Conservation (phyloP, 1,140 invertebrate genomes). For the Hycleus cichorii region DNA sequence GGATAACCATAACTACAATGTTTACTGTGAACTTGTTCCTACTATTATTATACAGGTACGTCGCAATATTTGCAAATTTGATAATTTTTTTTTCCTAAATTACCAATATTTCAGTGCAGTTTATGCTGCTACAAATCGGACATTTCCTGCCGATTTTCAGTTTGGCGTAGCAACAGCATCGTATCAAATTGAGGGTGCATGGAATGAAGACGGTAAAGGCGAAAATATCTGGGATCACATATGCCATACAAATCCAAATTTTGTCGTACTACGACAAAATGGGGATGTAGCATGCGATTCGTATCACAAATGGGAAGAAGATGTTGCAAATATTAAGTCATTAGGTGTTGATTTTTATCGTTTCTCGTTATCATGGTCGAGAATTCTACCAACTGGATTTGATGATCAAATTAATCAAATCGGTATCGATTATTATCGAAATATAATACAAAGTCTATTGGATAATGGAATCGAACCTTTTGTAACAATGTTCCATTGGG, state of each 20-base stretch:
- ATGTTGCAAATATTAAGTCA: conserved; percentile 45
- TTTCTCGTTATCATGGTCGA: conserved; percentile 55
- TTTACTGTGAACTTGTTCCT: no score
- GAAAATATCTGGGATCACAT: conserved; percentile 14
- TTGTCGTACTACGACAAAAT: not conserved
- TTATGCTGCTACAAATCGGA: not conserved
- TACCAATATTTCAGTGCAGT: no score
- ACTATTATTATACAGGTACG: no score
- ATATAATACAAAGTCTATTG: conserved; percentile 43
- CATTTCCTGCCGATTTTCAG: conserved; percentile 46
- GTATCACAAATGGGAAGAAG: conserved; percentile 51
- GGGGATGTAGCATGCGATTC: conserved; percentile 53
- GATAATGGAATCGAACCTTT: conserved; percentile 45
- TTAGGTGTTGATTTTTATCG: conserved; percentile 47
- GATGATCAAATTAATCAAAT: conserved; percentile 11
- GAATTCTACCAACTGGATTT: conserved; percentile 33
- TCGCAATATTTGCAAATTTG: conserved; percentile 19
- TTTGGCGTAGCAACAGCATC: conserved; percentile 38
- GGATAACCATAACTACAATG: no score
- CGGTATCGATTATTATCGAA: conserved; percentile 49
- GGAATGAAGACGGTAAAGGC: conserved; percentile 41
- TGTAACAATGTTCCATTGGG: conserved; percentile 45
- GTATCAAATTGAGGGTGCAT: conserved; percentile 42
- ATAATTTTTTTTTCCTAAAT: no score
- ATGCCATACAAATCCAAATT: not conserved